Percentiles rank a stretch among this genome's conserved stretches.
Evolutionary conservation across 1,140 invertebrate species (phyloP).

Genomic region (Zaprionus inermis): DNA sequence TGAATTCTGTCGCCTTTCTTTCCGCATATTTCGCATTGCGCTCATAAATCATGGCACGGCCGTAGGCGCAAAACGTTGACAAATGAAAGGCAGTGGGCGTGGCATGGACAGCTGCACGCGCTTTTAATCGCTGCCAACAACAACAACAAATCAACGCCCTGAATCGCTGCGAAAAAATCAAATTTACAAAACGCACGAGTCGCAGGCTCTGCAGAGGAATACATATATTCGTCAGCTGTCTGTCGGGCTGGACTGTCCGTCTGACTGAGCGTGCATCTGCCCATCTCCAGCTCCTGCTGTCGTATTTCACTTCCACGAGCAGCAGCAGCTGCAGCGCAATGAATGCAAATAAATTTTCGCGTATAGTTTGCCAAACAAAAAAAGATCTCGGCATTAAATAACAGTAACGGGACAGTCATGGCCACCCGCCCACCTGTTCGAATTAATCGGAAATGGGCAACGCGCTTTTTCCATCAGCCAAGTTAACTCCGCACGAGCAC

Average conservation of each 20-base stretch:
- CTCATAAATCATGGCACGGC: slow-evolving; percentile 58
- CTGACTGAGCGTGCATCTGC: slow-evolving; percentile 11
- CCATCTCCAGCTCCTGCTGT: slow-evolving; percentile 4
- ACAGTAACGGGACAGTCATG: not conserved
- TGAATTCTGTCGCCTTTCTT: slow-evolving; percentile 38
- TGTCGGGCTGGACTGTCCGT: slow-evolving; percentile 16
- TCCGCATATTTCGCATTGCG: slow-evolving; percentile 31
- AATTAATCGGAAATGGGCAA: not conserved
- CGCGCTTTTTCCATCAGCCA: not conserved
- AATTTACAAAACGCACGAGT: slow-evolving; percentile 12
- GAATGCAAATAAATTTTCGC: slow-evolving; percentile 34
- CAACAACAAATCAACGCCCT: slow-evolving; percentile 52
- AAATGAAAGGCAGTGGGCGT: slow-evolving; percentile 44
- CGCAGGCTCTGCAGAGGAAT: not conserved
- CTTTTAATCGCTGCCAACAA: slow-evolving; percentile 39
- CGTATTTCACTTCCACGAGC: slow-evolving; percentile 32
- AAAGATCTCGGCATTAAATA: slow-evolving; percentile 9
- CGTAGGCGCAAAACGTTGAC: slow-evolving; percentile 56
- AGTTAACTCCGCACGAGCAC: not conserved
- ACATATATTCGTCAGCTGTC: slow-evolving; percentile 25
- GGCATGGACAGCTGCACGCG: slow-evolving; percentile 18
- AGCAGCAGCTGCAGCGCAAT: slow-evolving; percentile 1
- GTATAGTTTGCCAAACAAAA: slow-evolving; percentile 18
- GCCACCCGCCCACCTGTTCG: slow-evolving; percentile 6
- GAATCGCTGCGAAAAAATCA: slow-evolving; percentile 35